phyloP scores from a whole-genome alignment of 1,140 invertebrate genomes.

The Dysdera silvatica region DNA sequence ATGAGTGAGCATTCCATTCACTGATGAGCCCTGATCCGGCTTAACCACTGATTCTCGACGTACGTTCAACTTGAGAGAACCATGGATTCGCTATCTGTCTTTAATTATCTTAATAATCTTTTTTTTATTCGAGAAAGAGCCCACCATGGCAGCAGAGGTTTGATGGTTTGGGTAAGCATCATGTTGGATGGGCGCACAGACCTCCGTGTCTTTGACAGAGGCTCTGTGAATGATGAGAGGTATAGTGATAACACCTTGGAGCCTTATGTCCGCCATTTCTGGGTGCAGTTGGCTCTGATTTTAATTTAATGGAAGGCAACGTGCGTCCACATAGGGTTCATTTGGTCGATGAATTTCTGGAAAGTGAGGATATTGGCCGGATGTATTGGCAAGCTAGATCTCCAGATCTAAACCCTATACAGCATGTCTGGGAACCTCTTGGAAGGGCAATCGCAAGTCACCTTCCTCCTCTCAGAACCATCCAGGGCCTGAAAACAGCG shows the following conservation, averaged over 20 bases:
- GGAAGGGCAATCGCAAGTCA: too few species aligned
- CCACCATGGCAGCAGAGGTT: not conserved
- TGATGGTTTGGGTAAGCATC: not conserved
- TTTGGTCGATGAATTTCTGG: not conserved
- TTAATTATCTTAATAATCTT: too few species aligned
- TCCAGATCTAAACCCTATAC: not conserved
- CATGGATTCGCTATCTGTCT: not conserved
- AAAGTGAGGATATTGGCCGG: not conserved
- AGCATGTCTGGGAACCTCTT: not conserved
- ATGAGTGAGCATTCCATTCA: too few species aligned
- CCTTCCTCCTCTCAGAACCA: too few species aligned
- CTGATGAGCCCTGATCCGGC: too few species aligned
- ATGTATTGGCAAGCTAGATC: not conserved
- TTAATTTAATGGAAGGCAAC: not conserved
- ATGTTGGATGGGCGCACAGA: not conserved
- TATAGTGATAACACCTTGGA: not conserved
- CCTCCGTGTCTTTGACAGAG: not conserved
- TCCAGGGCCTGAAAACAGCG: too few species aligned
- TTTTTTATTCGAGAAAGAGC: not conserved
- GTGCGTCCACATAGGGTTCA: not conserved
- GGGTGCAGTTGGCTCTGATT: not conserved
- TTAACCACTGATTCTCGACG: too few species aligned
- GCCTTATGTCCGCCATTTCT: not conserved
- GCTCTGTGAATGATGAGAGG: not conserved
- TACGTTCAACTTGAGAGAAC: not conserved